Conservation (phyloP, 2,797 vertebrate species). For the Pangasius djambal region DNA sequence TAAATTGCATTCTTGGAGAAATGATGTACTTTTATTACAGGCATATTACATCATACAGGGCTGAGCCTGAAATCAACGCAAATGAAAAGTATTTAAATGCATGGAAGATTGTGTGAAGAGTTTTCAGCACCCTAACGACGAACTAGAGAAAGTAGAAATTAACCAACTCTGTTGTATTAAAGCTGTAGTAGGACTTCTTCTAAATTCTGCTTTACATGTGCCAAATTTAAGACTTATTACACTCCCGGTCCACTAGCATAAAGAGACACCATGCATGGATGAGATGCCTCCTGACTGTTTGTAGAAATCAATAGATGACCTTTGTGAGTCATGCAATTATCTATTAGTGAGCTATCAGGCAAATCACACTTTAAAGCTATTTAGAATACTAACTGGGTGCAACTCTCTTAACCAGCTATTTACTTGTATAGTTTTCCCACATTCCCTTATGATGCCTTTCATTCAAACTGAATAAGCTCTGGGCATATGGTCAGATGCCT, state of each 20-base stretch:
- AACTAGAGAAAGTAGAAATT: not conserved
- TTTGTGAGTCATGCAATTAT: constrained; percentile 36
- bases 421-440: no score
- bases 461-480: not conserved
- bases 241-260: no score
- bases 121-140: not conserved
- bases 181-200: not conserved
- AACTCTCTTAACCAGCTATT: not conserved
- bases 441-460: not conserved
- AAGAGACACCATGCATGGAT: not conserved
- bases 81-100: not conserved
- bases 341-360: constrained; percentile 16
- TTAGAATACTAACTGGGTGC: constrained; percentile 25
- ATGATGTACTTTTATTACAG: not conserved
- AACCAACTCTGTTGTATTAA: not conserved
- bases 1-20: not conserved
- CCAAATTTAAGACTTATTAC: constrained; percentile 4
- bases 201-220: constrained; percentile 22
- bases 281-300: not conserved
- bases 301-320: constrained; percentile 2
- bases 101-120: not conserved
- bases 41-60: not conserved
- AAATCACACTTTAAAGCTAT: constrained; percentile 24
- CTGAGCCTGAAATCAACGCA: not conserved
- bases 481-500: not conserved